Evolutionary conservation across 2,888 invertebrate species (phyloP).

Genomic region (Lepeophtheirus nordmannii): DNA sequence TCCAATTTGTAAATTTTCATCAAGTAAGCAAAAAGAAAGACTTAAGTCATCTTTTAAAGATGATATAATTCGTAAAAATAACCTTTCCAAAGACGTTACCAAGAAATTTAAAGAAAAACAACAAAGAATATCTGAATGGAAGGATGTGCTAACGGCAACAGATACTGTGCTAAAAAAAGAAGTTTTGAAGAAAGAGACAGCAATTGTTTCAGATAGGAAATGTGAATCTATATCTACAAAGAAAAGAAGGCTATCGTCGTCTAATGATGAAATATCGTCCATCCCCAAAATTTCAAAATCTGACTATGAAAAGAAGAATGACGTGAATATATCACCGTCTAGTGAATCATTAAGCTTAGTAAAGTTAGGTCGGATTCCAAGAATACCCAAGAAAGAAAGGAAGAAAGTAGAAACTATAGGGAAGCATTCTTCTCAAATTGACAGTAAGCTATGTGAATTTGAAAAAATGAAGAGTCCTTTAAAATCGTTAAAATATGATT

Average conservation of each 20-base stretch:
- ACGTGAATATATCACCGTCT: conserved; percentile 11
- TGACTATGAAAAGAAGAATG: conserved; percentile 25
- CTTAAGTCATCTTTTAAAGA: not conserved
- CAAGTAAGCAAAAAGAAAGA: no score
- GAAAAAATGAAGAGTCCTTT: conserved; percentile 30
- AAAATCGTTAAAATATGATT: conserved; percentile 27
- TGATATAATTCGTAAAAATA: conserved; percentile 26
- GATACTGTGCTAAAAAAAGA: conserved; percentile 33
- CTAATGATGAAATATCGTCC: not conserved
- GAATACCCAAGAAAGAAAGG: conserved; percentile 29
- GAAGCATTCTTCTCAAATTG: not conserved
- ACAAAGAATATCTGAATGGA: conserved; percentile 8
- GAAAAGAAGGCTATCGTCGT: not conserved
- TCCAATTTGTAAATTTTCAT: no score
- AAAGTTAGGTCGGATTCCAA: conserved; percentile 23
- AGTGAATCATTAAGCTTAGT: conserved; percentile 1
- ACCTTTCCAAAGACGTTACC: conserved; percentile 3
- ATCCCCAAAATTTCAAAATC: conserved; percentile 18
- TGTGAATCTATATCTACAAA: not conserved
- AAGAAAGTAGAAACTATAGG: not conserved
- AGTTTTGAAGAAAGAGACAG: conserved; percentile 37
- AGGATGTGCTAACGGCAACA: conserved; percentile 26
- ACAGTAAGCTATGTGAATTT: not conserved
- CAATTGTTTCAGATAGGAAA: conserved; percentile 32
- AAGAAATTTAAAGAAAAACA: conserved; percentile 15